Percentiles rank a stretch among this genome's conserved stretches.
phyloP scores from a whole-genome alignment of 1,140 invertebrate species.

The Nixonia krombeini region DNA sequence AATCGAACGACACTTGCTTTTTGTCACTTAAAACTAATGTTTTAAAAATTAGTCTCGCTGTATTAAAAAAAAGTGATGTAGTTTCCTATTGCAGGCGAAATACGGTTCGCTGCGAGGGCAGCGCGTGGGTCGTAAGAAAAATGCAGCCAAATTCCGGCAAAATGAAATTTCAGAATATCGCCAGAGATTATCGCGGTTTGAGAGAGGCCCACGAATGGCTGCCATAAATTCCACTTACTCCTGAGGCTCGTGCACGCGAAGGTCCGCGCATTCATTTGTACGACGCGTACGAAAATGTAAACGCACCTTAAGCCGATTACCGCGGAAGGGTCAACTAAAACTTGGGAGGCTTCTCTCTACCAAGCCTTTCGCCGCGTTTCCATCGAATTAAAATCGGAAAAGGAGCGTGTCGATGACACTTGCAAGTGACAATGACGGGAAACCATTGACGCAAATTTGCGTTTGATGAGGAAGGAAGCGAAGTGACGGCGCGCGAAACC shows the following conservation, averaged over 20 bases:
- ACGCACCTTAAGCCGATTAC: slow-evolving; percentile 66
- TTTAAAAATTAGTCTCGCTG: too few species aligned
- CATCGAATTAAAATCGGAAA: slow-evolving; percentile 19
- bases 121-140: slow-evolving; percentile 37
- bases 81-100: too few species aligned
- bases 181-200: slow-evolving; percentile 50
- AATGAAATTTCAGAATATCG: slow-evolving; percentile 38
- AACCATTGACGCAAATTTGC: too few species aligned
- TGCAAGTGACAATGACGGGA: too few species aligned
- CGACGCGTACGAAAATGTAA: slow-evolving; percentile 57
- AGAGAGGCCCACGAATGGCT: slow-evolving; percentile 43
- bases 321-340: slow-evolving; percentile 51
- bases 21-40: slow-evolving; percentile 1
- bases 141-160: slow-evolving; percentile 26
- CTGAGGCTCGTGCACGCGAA: slow-evolving; percentile 37
- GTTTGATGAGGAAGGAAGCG: too few species aligned
- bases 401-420: slow-evolving; percentile 10
- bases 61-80: too few species aligned
- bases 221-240: slow-evolving; percentile 68
- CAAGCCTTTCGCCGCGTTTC: slow-evolving; percentile 28
- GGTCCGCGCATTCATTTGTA: slow-evolving; percentile 57
- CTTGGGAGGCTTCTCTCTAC: slow-evolving; percentile 54
- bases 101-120: not conserved
- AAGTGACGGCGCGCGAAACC: too few species aligned
- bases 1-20: too few species aligned